Evolutionary conservation across 2,888 invertebrate species (phyloP), one percentile per base, ranked within the genome.

Genomic region (Gari tellinella): DNA sequence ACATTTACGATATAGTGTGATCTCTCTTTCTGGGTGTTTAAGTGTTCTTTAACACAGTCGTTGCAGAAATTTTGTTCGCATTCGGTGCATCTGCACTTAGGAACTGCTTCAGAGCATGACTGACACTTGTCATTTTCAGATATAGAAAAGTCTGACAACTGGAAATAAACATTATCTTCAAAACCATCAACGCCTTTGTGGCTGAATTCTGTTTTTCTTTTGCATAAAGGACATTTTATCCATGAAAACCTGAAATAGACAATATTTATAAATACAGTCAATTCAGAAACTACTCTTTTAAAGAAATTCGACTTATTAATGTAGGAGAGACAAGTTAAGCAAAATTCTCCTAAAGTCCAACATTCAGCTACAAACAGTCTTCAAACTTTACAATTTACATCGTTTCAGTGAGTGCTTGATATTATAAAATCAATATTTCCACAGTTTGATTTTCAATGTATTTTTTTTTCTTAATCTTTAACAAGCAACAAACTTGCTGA

Each of bases 1-100:
- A 77, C 48, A 26, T 77, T 77, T 1, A 69, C 62, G 8, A 77
- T 53, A 14, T 72, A 72, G 45, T 77, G 77, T 14, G 40, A 40
- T 23, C 19, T 51, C 8, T 46, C 57, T 0, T 25, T 41, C 12
- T 68, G 43, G 2, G 17, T 41, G 2, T n/a, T 43, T 17, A 68
- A 37, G 25, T 77, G 77, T 12, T 45, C 49, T 19, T 52, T 57
- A 4, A 72, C 66, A 41, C 77, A 77, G 10, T 72, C 72, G 14
- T 26, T 31, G 38, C 77, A 77, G 5, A 77, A 40, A 23, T 72
- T 51, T 15, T 40, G 19, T n/a, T 56, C 52, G 40, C 77, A 77
- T 38, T 68, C 68, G 10, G 69, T 41, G 25, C 77, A 77, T 43
- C 53, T 45, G 21, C 66, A 69, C 4, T 23, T 45, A 1, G 72